Conservation (phyloP, 2,113 vertebrate genomes). For the Myotis yumanensis region DNA sequence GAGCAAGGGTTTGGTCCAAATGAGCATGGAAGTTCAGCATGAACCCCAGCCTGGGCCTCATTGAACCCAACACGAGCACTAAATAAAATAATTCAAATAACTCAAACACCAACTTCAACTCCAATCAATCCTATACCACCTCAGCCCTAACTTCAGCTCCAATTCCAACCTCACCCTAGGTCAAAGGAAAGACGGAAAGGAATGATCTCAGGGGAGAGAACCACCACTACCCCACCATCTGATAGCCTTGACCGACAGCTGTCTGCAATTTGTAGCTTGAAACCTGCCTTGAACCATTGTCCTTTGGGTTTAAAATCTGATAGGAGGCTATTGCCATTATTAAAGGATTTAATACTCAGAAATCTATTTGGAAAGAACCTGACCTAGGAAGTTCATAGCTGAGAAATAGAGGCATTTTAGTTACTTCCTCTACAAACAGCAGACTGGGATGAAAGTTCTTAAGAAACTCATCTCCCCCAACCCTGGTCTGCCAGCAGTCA, state of each 20-base stretch:
- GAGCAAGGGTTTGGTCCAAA: not conserved
- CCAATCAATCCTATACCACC: not conserved
- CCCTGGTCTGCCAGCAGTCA: conserved; percentile 49
- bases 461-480: conserved; percentile 18
- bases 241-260: conserved; percentile 68
- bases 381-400: conserved; percentile 34
- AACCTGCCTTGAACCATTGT: conserved; percentile 71
- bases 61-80: not conserved
- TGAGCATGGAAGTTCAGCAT: not conserved
- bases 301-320: conserved; percentile 70
- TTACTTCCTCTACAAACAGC: conserved; percentile 67
- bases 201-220: conserved; percentile 64
- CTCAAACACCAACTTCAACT: not conserved
- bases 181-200: conserved; percentile 30
- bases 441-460: conserved; percentile 61
- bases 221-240: conserved; percentile 46
- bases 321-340: conserved; percentile 51
- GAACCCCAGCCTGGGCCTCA: not conserved
- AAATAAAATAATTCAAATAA: not conserved
- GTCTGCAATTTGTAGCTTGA: conserved; percentile 69
- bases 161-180: not conserved
- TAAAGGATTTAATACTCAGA: conserved; percentile 70
- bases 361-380: conserved; percentile 61
- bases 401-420: conserved; percentile 58
- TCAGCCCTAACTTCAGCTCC: not conserved